Base-by-base conservation (phyloP, 2,113 vertebrate species). In the Egretta garzetta region DNA sequence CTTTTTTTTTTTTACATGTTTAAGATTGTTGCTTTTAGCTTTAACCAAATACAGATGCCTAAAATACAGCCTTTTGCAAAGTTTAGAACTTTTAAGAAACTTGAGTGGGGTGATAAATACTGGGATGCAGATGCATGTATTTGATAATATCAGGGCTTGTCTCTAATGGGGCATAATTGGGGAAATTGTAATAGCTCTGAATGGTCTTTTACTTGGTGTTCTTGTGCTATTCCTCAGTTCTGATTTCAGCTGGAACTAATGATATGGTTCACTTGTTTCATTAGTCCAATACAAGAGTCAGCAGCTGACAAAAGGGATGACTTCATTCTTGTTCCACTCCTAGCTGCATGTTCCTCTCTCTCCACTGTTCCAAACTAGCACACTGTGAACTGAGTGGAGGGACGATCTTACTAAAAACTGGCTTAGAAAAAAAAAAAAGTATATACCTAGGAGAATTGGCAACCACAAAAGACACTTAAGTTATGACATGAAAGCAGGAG, bases 291-390 rank as follows among this genome's bases (percentile, higher is more conserved):
- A 33, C 37, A 60, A 53, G 91, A 96, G 76, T 73, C 93, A 92
- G 95, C 91, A 96, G 92, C 92, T 97, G 92, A 93, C 96, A 90
- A 75, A 96, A 80, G 74, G 70, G 74, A 92, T 96, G 96, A 96
- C 71, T 94, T 93, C 77, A 93, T 92, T 82, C 71, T 90, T 76
- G 60, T 89, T 94, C 89, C n/a, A 30, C 39, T 91, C 81, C 52
- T 73, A 20, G 58, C 74, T 90, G 80, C 8, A 3, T n/a, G 45
- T 90, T 95, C 74, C 71, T 93, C 74, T 93, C 72, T 74, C 41
- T 82, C 66, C 84, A 86, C 64, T 81, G 60, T 30, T 77, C 53
- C 74, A 60, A 87, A 37, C 16, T 7, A 35, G 64, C 22, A 52
- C 66, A 17, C 56, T 68, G 70, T 67, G 86, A 93, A 47, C 80